Base-by-base conservation (phyloP, 1,140 invertebrate species). In the Daktulosphaira vitifoliae region DNA sequence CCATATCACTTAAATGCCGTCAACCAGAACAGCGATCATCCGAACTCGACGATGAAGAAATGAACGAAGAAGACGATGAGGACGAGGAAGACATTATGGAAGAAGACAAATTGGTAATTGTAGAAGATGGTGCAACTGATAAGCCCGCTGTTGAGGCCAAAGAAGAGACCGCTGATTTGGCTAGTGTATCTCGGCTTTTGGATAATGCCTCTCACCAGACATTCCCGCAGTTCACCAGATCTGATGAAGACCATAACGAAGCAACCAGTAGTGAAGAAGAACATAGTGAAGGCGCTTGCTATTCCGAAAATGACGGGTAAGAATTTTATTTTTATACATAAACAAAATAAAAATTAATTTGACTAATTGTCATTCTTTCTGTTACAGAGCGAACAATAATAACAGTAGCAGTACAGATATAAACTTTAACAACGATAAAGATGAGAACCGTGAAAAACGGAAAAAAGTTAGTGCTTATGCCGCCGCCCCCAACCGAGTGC, bases 391-490 rank as follows among this genome's bases (percentile, higher is more conserved):
- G 9, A 48, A 33, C 11, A 3, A 79, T 81, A 72, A 78, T 79
- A 44, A 33, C 25, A 16, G n/a, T 15, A 2, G 15, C 8, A 56
- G 42, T 15, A 59, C 33, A 2, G 54, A 59, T 11, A 46, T 59
- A 7, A 46, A 59, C 37, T 59, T 59, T 25, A 48, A 48, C 18
- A 48, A 29, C 6, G 42, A 62, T 4, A 77, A 83, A 71, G 76
- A 77, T 7, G 74, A 74, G 52, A 73, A 51, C 59, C 9, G 73
- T 42, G 73, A 72, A 54, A 71, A 74, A 69, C 71, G 72, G 8
- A 93, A 92, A 77, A 92, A 92, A 75, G 90, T 91, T 69, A 95
- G 91, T n/a, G 94, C 93, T 0, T 96, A 97, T 73, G 94, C 91
- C 26, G 81, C 94, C 71, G 92, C 93, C 0, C 93, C 93, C 1